Conservation (phyloP, 2,888 invertebrate species). For the Emesis castigata region DNA sequence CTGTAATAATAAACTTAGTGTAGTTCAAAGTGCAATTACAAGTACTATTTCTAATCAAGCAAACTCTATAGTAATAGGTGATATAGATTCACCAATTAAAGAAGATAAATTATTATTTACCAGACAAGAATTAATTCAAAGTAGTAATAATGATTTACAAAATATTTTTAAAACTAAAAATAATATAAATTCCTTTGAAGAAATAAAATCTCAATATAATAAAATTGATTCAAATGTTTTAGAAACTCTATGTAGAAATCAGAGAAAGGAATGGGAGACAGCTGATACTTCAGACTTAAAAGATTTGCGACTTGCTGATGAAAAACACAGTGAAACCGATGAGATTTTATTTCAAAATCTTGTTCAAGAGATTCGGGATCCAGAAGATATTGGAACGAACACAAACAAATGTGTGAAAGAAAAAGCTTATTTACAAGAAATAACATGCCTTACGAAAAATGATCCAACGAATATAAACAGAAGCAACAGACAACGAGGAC, state of each 20-base stretch:
- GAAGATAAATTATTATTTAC: background rate
- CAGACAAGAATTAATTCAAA: background rate
- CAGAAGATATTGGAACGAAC: slow-evolving; percentile 36
- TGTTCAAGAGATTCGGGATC: slow-evolving; percentile 51
- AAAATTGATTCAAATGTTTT: background rate
- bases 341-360: slow-evolving; percentile 24
- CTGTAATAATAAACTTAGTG: background rate
- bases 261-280: background rate
- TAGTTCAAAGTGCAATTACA: background rate
- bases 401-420: background rate
- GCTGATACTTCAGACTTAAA: background rate
- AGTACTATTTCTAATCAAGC: background rate
- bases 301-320: background rate
- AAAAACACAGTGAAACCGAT: background rate
- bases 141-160: background rate
- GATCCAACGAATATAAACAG: slow-evolving; percentile 71
- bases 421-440: slow-evolving; percentile 42
- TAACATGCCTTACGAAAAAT: slow-evolving; percentile 59
- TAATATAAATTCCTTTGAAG: background rate
- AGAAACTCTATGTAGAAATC: background rate
- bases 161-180: background rate
- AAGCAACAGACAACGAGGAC: slow-evolving; percentile 72
- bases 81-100: background rate
- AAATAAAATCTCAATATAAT: too few species aligned
- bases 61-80: background rate